Conservation (phyloP, 2,113 vertebrate species). For the Lampris megalopsis region DNA sequence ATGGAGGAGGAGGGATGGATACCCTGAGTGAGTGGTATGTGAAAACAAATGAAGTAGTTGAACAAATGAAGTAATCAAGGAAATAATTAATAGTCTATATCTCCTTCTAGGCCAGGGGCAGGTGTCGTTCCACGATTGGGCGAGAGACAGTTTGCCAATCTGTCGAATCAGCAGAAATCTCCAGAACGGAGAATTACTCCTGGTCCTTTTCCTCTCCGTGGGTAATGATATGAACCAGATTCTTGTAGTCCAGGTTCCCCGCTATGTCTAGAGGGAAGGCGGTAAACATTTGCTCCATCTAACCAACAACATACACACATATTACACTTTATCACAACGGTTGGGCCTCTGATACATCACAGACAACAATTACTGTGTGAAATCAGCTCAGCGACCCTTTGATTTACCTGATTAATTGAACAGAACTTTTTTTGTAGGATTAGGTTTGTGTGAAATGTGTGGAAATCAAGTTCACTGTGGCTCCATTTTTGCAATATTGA, state of each 20-base stretch:
- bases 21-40: slow-evolving; percentile 12
- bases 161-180: slow-evolving; percentile 2
- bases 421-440: neutral
- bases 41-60: slow-evolving; percentile 10
- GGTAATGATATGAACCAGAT: slow-evolving; percentile 95
- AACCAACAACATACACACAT: slow-evolving; percentile 23
- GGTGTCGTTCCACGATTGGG: slow-evolving; percentile 1
- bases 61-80: slow-evolving; percentile 1
- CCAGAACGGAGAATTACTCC: slow-evolving; percentile 62
- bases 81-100: slow-evolving; percentile 30
- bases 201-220: slow-evolving; percentile 97
- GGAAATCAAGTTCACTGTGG: too few species aligned
- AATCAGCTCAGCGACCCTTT: neutral
- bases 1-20: neutral
- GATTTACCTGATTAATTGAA: neutral
- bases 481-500: neutral
- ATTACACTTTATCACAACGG: neutral
- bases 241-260: slow-evolving; percentile 96
- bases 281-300: slow-evolving; percentile 96
- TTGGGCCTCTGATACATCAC: neutral
- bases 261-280: slow-evolving; percentile 95
- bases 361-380: neutral
- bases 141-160: neutral
- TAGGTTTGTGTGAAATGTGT: slow-evolving; percentile 1
- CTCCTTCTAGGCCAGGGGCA: slow-evolving; percentile 26